These are phyloP conservation scores for Chymomyza amoena DNA, from an alignment of 2,888 invertebrate species.

Conservation along the genomic window DNA sequence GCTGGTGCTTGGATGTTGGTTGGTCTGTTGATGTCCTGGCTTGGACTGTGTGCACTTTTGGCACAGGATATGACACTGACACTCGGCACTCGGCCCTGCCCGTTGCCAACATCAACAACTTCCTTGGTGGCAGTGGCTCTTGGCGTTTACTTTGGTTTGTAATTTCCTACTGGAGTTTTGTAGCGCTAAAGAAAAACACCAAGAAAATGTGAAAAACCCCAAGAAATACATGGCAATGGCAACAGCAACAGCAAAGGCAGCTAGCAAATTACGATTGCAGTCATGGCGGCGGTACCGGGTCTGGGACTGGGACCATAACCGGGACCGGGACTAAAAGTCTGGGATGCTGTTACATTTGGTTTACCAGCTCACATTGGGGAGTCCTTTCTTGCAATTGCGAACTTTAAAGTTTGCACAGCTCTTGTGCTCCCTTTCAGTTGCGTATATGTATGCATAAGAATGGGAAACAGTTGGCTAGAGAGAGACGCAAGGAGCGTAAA, in stretches of 20 bases:
- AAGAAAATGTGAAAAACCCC: constrained; percentile 44
- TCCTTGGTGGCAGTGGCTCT: constrained; percentile 52
- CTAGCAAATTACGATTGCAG: constrained; percentile 63
- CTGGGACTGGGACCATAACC: background rate
- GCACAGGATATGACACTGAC: constrained; percentile 73
- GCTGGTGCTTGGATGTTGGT: background rate
- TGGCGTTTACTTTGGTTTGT: constrained; percentile 73
- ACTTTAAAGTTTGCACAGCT: constrained; percentile 43
- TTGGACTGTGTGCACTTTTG: constrained; percentile 62
- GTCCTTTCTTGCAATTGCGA: constrained; percentile 49
- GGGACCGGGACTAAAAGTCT: constrained; percentile 1
- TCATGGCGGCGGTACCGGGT: constrained; percentile 29
- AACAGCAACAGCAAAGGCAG: constrained; percentile 4
- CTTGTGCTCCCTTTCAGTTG: background rate
- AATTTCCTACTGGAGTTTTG: constrained; percentile 68
- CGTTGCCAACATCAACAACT: constrained; percentile 65
- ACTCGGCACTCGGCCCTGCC: constrained; percentile 56
- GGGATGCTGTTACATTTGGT: constrained; percentile 22
- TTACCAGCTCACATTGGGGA: constrained; percentile 56
- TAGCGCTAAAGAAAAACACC: constrained; percentile 52
- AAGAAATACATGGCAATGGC: constrained; percentile 45
- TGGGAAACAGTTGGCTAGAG: background rate
- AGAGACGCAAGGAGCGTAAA: background rate
- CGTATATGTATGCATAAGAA: background rate
- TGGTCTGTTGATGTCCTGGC: constrained; percentile 3